Conservation (phyloP, 2,113 vertebrate species). For the Stomatorhinus ivindoensis region DNA sequence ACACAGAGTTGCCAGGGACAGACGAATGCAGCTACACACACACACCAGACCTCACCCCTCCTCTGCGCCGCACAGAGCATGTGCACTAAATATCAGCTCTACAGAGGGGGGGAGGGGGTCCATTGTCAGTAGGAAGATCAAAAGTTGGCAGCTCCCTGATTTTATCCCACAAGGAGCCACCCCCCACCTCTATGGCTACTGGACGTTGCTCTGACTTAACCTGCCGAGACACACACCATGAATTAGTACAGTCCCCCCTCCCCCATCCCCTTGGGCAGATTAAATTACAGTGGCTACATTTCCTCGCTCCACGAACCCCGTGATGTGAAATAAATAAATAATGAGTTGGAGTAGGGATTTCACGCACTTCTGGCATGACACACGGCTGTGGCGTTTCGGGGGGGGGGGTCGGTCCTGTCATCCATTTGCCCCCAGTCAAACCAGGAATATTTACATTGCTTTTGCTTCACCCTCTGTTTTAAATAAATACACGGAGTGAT, state of each 20-base stretch:
- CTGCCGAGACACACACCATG: not conserved
- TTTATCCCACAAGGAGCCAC: not conserved
- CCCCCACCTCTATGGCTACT: not conserved
- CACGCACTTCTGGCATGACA: not conserved
- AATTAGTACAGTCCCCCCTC: not conserved
- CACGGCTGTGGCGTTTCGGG: not conserved
- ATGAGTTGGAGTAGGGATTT: not conserved
- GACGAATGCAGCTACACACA: not conserved
- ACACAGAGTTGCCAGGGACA: too few relatives aligned
- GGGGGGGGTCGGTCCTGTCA: not conserved
- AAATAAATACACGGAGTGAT: not conserved
- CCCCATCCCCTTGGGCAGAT: not conserved
- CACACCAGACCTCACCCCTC: not conserved
- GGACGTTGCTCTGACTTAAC: not conserved
- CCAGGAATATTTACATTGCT: not conserved
- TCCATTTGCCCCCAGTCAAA: not conserved
- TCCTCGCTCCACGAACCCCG: not conserved
- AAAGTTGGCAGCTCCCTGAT: not conserved
- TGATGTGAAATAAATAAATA: not conserved
- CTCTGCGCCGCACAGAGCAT: not conserved
- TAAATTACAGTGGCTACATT: not conserved
- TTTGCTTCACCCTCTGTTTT: not conserved
- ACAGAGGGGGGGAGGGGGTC: not conserved
- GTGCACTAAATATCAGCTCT: not conserved
- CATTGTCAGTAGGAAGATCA: not conserved